These are phyloP conservation scores for Mormyrops attenuatus DNA, from an alignment of 2,797 vertebrate genomes.

Conservation along the genomic window DNA sequence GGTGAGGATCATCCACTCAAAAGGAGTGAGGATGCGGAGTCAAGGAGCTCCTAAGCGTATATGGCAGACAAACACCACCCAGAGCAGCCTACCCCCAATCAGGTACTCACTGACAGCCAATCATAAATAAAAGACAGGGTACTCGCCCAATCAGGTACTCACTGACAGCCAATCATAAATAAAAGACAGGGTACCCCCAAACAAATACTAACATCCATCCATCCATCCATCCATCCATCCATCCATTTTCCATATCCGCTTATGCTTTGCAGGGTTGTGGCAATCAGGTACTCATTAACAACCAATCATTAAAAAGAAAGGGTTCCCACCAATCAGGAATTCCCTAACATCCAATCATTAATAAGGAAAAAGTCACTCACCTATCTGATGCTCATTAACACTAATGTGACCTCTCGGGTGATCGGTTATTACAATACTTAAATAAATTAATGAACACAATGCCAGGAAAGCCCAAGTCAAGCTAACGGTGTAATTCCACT, in stretches of 20 bases:
- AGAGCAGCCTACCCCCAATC: not conserved
- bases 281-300: not conserved
- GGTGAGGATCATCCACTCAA: slow-evolving; percentile 93
- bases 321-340: not conserved
- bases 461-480: not conserved
- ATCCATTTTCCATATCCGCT: not conserved
- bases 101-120: not conserved
- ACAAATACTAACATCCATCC: not conserved
- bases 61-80: not conserved
- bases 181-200: not conserved
- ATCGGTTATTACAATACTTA: not conserved
- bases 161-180: not conserved
- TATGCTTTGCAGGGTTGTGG: not conserved
- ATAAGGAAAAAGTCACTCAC: not conserved
- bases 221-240: not conserved
- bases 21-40: slow-evolving; percentile 63
- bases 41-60: not conserved
- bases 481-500: not conserved
- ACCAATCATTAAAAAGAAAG: not conserved
- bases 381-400: not conserved
- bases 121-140: not conserved
- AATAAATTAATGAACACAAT: slow-evolving; percentile 1
- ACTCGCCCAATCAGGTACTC: not conserved
- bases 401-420: not conserved
- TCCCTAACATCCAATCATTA: not conserved